phyloP scores from a whole-genome alignment of 2,113 vertebrate genomes.

The Alosa alosa region DNA sequence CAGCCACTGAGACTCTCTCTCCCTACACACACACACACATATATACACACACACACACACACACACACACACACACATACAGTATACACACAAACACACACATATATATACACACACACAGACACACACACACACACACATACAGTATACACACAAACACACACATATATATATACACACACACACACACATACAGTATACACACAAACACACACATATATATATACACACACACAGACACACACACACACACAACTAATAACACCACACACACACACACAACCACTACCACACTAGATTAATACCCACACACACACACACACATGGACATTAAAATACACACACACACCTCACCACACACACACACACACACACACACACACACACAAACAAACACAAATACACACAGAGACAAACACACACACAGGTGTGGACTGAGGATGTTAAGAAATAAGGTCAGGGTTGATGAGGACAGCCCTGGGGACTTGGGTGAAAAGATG shows the following conservation, averaged over 20 bases:
- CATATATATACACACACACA: not conserved
- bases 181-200: not conserved
- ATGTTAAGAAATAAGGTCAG: not conserved
- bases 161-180: not conserved
- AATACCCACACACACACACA: not conserved
- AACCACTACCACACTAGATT: not conserved
- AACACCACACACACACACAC: not conserved
- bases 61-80: not conserved
- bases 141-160: not conserved
- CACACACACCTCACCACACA: no score
- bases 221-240: not conserved
- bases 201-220: not conserved
- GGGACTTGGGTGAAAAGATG: not conserved
- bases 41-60: no score
- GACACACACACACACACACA: no score
- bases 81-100: not conserved
- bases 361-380: not conserved
- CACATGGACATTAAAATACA: not conserved
- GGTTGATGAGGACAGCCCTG: not conserved
- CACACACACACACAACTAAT: not conserved
- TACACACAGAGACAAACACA: not conserved
- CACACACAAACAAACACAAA: not conserved
- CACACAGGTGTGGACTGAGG: not conserved
- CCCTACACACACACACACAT: not conserved
- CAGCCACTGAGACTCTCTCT: not conserved